Base-by-base conservation (phyloP, 2,888 invertebrate genomes). In the Aleiodes alternator region DNA sequence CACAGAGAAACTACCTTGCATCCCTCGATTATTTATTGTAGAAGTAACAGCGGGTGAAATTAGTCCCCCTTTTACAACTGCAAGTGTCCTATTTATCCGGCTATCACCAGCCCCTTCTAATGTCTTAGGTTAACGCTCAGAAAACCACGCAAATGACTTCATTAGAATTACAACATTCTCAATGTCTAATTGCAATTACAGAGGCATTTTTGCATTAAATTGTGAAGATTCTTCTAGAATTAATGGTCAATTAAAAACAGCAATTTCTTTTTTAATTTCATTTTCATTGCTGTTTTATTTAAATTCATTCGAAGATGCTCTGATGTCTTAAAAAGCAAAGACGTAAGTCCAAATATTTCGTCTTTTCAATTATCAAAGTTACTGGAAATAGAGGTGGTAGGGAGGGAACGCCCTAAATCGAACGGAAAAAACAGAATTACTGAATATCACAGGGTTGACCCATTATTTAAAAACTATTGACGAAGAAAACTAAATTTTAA, bases 91-190 rank as follows among this genome's bases (percentile, higher is more conserved):
- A 29, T 73, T 43, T 53, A 70, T 38, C 57, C 69, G 12, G 16
- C 59, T 75, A 57, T 75, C 73, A 78, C 76, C 70, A 61, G 6
- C 34, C 73, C 75, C 51, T 48, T 43, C 64, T 64, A 64, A 64
- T 48, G 64, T 64, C 64, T 64, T 64, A 64, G 64, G 64, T 64
- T 77, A 43, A 77, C 77, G 76, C 76, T 72, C 76, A 56, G 73
- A 72, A 74, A 55, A 81, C 81, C 84, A 84, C 84, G 83, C 84
- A 84, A 86, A 87, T 87, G 84, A 87, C 86, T 87, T 85, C 84
- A 82, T 87, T 87, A 85, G 82, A 73, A 73, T 71, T 73, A 69
- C 73, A 59, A 61, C 71, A 76, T 79, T 76, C 38, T 51, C 66
- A 61, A 48, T 68, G 55, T 48, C 16, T 16, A 72, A 38, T 61